Conservation (phyloP, 1,140 invertebrate genomes). For the Bombus waltoni region DNA sequence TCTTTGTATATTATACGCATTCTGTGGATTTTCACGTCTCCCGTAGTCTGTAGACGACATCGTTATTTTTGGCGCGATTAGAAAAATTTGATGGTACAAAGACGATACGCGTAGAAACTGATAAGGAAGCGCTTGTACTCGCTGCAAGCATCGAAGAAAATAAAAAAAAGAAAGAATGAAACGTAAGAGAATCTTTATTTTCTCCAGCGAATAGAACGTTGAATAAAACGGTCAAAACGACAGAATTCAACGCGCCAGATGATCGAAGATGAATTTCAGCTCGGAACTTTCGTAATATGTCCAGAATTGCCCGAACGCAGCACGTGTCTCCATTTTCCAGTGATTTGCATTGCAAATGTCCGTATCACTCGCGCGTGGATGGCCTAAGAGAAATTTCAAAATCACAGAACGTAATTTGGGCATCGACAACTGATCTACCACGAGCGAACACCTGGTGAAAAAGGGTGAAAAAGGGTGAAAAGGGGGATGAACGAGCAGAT, state of each 20-base stretch:
- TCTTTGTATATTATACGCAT: too few relatives aligned
- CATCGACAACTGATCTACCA: not conserved
- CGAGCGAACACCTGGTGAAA: not conserved
- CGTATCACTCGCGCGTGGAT: not conserved
- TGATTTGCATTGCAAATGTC: not conserved
- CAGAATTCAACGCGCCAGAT: not conserved
- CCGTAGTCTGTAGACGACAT: too few relatives aligned
- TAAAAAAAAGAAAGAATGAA: too few relatives aligned
- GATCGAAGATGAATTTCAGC: not conserved
- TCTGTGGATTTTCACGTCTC: too few relatives aligned
- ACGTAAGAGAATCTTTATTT: not conserved
- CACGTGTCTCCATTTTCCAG: not conserved
- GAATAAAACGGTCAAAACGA: too few relatives aligned
- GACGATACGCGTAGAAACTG: too few relatives aligned
- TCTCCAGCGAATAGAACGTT: not conserved
- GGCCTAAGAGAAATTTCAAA: not conserved
- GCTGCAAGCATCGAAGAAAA: too few relatives aligned
- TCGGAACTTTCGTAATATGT: not conserved
- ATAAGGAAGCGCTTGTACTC: too few relatives aligned
- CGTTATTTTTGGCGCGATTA: too few relatives aligned
- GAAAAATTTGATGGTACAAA: too few relatives aligned
- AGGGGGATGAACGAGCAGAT: constrained; percentile 7
- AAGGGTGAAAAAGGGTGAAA: not conserved
- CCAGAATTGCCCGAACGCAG: not conserved
- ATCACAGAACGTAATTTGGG: not conserved